These are phyloP conservation scores for Subanguina moxae DNA, from an alignment of 1,140 invertebrate species.

Conservation along the genomic window DNA sequence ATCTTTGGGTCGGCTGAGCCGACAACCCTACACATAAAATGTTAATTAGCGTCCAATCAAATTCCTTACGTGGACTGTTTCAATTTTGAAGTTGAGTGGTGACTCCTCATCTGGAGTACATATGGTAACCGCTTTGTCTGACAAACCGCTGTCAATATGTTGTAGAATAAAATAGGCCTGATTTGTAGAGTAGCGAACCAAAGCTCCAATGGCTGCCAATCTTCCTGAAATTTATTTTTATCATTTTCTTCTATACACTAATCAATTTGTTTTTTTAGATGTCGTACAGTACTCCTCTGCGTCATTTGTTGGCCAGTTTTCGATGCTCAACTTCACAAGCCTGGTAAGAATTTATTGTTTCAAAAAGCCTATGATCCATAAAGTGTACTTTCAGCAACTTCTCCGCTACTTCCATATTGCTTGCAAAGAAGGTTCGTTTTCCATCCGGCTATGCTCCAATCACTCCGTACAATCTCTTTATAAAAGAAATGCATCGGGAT, in stretches of 20 bases:
- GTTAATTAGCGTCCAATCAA: slow-evolving; percentile 10
- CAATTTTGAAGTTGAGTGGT: slow-evolving; percentile 38
- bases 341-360: too few species aligned
- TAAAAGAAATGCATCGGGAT: too few species aligned
- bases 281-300: not conserved
- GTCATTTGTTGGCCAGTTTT: not conserved
- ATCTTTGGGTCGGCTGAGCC: too few species aligned
- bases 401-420: not conserved
- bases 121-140: slow-evolving; percentile 42
- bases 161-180: slow-evolving; percentile 49
- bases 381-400: too few species aligned
- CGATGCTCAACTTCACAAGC: too few species aligned
- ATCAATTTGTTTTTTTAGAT: slow-evolving; percentile 3
- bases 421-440: not conserved
- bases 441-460: not conserved
- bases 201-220: slow-evolving; percentile 37
- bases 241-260: not conserved
- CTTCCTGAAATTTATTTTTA: slow-evolving; percentile 34
- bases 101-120: slow-evolving; percentile 26
- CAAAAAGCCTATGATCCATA: too few species aligned
- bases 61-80: slow-evolving; percentile 27
- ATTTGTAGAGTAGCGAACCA: slow-evolving; percentile 42
- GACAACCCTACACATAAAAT: too few species aligned
- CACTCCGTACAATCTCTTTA: too few species aligned
- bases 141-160: slow-evolving; percentile 31